Conservation (phyloP, 2,797 vertebrate genomes). For the Bovichtus diacanthus region DNA sequence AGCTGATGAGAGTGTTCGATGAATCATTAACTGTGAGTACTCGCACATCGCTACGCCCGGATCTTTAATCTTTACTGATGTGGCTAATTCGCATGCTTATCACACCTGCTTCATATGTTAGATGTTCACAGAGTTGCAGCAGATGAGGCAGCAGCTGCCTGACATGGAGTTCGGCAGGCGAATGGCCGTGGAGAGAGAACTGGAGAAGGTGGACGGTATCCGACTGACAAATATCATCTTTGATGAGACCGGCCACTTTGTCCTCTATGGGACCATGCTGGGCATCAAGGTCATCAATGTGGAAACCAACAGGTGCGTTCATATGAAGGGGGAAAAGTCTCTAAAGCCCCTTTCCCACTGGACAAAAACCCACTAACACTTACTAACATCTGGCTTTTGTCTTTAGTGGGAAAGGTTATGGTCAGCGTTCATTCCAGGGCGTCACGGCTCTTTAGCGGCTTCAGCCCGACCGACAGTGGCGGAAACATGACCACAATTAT, state of each 20-base stretch:
- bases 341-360: too few species aligned
- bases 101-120: constrained; percentile 49
- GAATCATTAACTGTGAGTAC: constrained; percentile 94
- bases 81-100: accelerated
- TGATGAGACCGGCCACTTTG: constrained; percentile 98
- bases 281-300: constrained; percentile 99
- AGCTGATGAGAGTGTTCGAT: constrained; percentile 97
- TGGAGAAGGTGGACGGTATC: constrained; percentile 97
- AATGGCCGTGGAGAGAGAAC: constrained; percentile 96
- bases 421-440: too few species aligned
- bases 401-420: too few species aligned
- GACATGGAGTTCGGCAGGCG: constrained; percentile 99
- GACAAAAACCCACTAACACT: too few species aligned
- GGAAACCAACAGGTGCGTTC: constrained; percentile 92
- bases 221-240: constrained; percentile 96
- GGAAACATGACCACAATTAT: too few species aligned
- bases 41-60: neutral
- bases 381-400: too few species aligned
- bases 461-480: too few species aligned
- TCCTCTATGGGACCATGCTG: constrained; percentile 98
- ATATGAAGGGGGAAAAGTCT: neutral
- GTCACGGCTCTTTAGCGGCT: too few species aligned
- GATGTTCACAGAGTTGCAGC: constrained; percentile 99
- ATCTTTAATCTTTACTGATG: neutral
- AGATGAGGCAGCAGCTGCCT: constrained; percentile 98